A percentile compares a stretch with the other conserved stretches of the same genome.
These are phyloP conservation scores for Centropus unirufus DNA, from an alignment of 2,113 vertebrate genomes.

Conservation along the genomic window DNA sequence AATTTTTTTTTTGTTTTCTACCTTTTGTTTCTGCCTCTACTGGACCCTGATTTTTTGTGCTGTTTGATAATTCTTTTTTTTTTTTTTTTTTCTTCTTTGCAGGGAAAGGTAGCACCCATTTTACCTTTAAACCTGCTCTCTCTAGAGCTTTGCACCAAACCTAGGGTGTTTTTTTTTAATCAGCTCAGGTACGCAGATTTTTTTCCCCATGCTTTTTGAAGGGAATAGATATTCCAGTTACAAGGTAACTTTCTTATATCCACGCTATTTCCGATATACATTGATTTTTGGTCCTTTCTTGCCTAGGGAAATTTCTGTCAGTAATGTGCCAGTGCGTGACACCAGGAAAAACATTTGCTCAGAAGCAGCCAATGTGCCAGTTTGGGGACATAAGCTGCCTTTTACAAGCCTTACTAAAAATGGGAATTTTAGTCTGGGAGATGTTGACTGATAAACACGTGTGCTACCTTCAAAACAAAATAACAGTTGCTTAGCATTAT, in stretches of 20 bases:
- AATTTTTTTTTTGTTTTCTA: background rate
- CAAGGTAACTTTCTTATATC: background rate
- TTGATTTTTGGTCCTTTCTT: background rate
- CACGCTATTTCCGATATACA: background rate
- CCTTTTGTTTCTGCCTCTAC: background rate
- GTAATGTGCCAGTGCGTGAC: rapidly evolving
- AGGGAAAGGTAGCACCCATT: background rate
- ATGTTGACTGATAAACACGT: background rate
- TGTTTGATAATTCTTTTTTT: background rate
- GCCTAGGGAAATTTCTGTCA: background rate
- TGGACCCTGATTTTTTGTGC: background rate
- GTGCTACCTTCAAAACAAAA: background rate
- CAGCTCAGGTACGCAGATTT: background rate
- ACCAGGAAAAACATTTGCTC: background rate
- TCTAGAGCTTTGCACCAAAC: background rate
- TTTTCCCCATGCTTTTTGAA: background rate
- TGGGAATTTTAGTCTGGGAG: background rate
- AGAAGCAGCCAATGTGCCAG: background rate
- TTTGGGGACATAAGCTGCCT: background rate
- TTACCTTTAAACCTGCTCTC: background rate
- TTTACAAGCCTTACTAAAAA: background rate
- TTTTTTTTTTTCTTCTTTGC: background rate
- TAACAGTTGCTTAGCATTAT: background rate
- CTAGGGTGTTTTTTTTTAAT: background rate
- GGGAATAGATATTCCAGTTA: background rate